Conservation (phyloP, 2,888 invertebrate species). For the Pseudococcus viburni region DNA sequence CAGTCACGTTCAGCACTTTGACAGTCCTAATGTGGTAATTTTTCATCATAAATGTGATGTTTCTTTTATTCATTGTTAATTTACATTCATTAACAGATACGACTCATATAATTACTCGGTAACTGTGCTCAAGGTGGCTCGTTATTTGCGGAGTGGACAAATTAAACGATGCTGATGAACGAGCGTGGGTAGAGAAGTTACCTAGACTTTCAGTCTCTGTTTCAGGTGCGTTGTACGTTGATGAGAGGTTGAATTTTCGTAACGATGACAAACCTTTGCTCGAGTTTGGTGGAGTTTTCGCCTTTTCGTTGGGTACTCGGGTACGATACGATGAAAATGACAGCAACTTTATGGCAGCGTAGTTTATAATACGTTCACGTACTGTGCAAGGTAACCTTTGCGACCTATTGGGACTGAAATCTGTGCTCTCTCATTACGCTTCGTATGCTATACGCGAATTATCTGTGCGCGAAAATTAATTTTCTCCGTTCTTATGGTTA, state of each 20-base stretch:
- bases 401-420: constrained; percentile 18
- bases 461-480: constrained; percentile 3
- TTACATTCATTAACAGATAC: constrained; percentile 7
- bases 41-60: not conserved
- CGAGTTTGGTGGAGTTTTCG: not conserved
- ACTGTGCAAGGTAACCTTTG: constrained; percentile 11
- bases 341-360: not conserved
- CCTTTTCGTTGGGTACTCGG: not conserved
- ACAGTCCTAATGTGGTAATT: not conserved
- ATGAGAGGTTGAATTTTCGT: not conserved
- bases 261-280: not conserved
- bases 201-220: not conserved
- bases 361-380: constrained; percentile 7
- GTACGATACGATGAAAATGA: not conserved
- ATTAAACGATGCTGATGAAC: constrained; percentile 9
- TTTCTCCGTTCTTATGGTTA: not conserved
- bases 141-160: not conserved
- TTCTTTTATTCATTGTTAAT: not conserved
- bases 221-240: not conserved
- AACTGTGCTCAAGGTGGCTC: not conserved
- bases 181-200: not conserved
- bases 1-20: not conserved
- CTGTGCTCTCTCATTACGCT: constrained; percentile 17
- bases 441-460: not conserved
- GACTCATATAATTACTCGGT: not conserved